These are phyloP conservation scores for Umimayanthus chanpuru DNA, from an alignment of 92 coral and sea anemone genomes.

Conservation along the genomic window DNA sequence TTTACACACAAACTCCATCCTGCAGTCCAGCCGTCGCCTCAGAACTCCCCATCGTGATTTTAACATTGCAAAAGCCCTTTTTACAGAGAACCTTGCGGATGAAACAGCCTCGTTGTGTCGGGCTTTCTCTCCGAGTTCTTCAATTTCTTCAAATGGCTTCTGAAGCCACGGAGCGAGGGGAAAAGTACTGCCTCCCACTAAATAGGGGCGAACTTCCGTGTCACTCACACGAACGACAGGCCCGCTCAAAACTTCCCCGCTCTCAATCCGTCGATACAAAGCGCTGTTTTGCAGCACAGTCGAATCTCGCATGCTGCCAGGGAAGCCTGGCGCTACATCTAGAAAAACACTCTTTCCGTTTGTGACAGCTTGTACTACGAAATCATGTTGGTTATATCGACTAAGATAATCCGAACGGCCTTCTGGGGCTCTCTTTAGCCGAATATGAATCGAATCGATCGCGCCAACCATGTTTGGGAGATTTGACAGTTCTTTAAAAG, in stretches of 20 bases:
- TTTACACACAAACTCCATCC: constrained; percentile 16
- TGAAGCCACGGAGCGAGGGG: constrained; percentile 14
- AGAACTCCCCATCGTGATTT: constrained; percentile 8
- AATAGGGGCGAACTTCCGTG: constrained; percentile 10
- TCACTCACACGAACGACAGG: not conserved
- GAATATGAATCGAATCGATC: constrained; percentile 9
- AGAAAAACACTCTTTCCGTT: constrained; percentile 12
- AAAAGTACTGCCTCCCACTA: not conserved
- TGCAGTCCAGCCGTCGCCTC: constrained; percentile 14
- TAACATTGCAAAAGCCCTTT: constrained; percentile 8
- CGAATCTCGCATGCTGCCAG: constrained; percentile 24
- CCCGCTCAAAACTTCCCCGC: constrained; percentile 3
- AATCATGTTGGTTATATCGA: constrained; percentile 1
- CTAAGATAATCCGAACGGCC: not conserved
- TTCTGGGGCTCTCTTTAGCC: constrained; percentile 20
- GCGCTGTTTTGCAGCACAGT: constrained; percentile 20
- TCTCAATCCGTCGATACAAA: constrained; percentile 1
- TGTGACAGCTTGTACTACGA: constrained; percentile 12
- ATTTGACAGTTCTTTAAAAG: not conserved
- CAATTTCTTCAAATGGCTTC: constrained; percentile 13
- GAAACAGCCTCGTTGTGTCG: not conserved
- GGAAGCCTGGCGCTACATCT: constrained; percentile 18
- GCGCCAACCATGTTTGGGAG: constrained; percentile 21
- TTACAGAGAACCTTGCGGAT: constrained; percentile 13
- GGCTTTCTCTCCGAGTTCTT: not conserved